Conservation (phyloP, 2,113 vertebrate genomes). For the Cryptoleucopteryx plumbea region DNA sequence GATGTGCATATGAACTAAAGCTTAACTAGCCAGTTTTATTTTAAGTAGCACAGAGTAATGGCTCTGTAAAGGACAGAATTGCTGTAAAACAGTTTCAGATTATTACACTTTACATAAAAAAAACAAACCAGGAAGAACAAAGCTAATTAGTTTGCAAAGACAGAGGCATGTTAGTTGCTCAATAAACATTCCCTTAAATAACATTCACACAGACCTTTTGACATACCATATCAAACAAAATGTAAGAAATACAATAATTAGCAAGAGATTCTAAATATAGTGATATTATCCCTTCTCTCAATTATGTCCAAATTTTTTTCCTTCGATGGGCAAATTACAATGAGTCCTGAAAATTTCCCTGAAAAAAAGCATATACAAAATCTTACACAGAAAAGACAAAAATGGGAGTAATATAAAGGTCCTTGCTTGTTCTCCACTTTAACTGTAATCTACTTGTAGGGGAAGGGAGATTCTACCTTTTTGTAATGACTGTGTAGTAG, state of each 20-base stretch:
- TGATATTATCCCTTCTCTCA: neutral
- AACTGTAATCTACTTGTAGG: neutral
- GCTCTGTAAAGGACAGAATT: conserved; percentile 41
- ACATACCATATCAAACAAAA: neutral
- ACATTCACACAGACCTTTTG: neutral
- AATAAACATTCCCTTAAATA: conserved; percentile 46
- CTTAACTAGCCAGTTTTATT: conserved; percentile 63
- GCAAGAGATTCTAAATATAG: neutral
- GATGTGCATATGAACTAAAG: neutral
- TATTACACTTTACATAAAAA: conserved; percentile 58
- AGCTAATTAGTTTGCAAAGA: conserved; percentile 66
- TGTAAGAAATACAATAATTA: conserved; percentile 6
- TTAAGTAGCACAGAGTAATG: conserved; percentile 48
- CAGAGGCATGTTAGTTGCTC: conserved; percentile 32
- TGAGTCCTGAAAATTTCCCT: neutral
- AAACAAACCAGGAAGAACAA: conserved; percentile 56
- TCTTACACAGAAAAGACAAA: neutral
- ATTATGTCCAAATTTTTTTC: neutral
- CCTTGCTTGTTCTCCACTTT: neutral
- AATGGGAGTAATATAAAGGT: neutral
- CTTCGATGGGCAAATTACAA: neutral
- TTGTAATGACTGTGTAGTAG: neutral
- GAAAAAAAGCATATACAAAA: neutral
- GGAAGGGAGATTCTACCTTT: neutral
- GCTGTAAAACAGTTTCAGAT: conserved; percentile 56